These are phyloP conservation scores for Hycleus cichorii DNA, from an alignment of 1,140 invertebrate species.

Conservation along the genomic window DNA sequence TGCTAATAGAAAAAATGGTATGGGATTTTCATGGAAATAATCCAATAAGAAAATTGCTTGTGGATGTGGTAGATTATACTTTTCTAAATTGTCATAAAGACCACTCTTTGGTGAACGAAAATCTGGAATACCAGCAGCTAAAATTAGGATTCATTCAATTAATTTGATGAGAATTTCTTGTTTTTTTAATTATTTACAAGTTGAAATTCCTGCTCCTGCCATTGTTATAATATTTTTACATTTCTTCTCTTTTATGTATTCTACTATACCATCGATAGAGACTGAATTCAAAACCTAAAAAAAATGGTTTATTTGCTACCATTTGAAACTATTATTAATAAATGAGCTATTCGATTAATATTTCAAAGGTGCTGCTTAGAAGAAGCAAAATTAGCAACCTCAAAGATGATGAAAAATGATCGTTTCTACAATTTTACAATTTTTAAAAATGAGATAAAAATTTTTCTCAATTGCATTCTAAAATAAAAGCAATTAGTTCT, in stretches of 20 bases:
- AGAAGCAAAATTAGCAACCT: too few species aligned
- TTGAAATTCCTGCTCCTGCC: slow-evolving; percentile 92
- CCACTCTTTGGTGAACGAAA: slow-evolving; percentile 86
- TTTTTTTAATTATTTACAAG: slow-evolving; percentile 57
- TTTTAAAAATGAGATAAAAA: too few species aligned
- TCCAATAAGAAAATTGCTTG: slow-evolving; percentile 91
- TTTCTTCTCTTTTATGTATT: slow-evolving; percentile 64
- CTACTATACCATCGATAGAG: slow-evolving; percentile 59
- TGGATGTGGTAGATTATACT: slow-evolving; percentile 89
- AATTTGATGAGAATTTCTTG: background rate
- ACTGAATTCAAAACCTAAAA: slow-evolving; percentile 48
- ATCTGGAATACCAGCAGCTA: slow-evolving; percentile 92
- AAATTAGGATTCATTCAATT: background rate
- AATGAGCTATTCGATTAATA: too few species aligned
- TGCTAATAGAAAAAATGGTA: slow-evolving; percentile 79
- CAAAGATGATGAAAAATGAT: background rate
- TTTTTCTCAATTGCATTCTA: too few species aligned
- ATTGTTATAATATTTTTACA: slow-evolving; percentile 86
- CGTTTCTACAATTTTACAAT: too few species aligned
- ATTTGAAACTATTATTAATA: too few species aligned
- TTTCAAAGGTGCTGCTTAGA: too few species aligned
- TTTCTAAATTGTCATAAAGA: slow-evolving; percentile 85
- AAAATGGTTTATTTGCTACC: slow-evolving; percentile 2
- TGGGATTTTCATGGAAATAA: slow-evolving; percentile 72
- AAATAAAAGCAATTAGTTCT: too few species aligned